Conservation (phyloP, 2,888 invertebrate genomes). For the Nephrotoma appendiculata region DNA sequence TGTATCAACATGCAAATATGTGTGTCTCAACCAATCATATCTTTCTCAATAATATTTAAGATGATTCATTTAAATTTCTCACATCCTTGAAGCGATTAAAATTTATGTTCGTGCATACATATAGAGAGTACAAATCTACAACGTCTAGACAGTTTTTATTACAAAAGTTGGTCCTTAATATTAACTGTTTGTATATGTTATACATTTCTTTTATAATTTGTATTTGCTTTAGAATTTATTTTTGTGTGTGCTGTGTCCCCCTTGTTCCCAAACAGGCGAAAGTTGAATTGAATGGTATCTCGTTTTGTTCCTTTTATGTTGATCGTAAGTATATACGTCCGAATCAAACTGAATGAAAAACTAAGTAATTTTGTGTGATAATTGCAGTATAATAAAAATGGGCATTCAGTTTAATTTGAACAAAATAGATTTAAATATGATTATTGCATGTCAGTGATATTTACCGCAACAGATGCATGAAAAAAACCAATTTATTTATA, state of each 20-base stretch:
- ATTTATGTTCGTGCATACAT: background rate
- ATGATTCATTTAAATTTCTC: background rate
- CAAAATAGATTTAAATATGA: background rate
- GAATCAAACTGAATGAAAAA: background rate
- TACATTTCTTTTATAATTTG: background rate
- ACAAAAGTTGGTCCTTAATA: background rate
- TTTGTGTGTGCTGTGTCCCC: background rate
- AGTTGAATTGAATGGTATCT: background rate
- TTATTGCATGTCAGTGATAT: background rate
- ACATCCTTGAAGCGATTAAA: background rate
- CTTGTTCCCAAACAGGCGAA: background rate
- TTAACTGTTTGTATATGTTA: background rate
- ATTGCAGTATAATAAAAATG: background rate
- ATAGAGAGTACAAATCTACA: background rate
- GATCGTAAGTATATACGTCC: background rate
- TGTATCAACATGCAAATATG: background rate
- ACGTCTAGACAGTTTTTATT: background rate
- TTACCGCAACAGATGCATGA: background rate
- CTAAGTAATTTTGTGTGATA: background rate
- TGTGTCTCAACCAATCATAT: background rate
- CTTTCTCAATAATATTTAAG: background rate
- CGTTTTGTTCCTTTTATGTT: background rate
- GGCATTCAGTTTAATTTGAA: background rate
- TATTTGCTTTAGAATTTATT: background rate
- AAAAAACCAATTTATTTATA: background rate